Conservation (phyloP, 2,797 vertebrate genomes). For the Tarsius wallacei region DNA sequence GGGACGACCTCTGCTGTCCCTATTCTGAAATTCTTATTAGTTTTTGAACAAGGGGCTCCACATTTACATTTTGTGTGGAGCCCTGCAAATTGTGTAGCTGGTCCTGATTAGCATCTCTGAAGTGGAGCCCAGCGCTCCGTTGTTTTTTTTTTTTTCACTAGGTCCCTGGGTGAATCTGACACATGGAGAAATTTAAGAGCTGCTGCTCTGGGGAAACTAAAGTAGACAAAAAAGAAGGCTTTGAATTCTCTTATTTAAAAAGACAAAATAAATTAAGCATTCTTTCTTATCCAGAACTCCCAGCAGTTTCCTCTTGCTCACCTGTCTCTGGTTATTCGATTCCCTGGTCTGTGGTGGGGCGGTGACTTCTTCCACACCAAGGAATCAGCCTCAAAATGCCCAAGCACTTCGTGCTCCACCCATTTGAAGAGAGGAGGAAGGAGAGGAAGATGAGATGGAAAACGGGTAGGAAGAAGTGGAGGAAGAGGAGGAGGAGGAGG, state of each 20-base stretch:
- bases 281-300: background rate
- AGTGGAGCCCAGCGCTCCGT: too few species aligned
- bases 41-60: background rate
- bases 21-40: background rate
- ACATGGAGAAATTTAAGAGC: background rate
- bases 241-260: background rate
- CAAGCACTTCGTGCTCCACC: background rate
- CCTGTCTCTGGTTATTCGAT: background rate
- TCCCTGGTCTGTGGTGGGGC: background rate
- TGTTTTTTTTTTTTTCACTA: background rate
- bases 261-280: background rate
- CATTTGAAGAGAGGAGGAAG: background rate
- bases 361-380: background rate
- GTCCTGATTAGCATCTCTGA: background rate
- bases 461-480: too few species aligned
- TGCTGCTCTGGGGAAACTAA: background rate
- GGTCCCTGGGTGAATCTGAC: background rate
- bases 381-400: background rate
- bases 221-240: background rate
- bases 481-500: background rate
- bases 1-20: background rate
- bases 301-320: background rate
- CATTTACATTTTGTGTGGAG: background rate
- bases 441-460: background rate
- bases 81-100: background rate